phyloP scores from a whole-genome alignment of 2,113 vertebrate genomes.

The Anguilla japonica region DNA sequence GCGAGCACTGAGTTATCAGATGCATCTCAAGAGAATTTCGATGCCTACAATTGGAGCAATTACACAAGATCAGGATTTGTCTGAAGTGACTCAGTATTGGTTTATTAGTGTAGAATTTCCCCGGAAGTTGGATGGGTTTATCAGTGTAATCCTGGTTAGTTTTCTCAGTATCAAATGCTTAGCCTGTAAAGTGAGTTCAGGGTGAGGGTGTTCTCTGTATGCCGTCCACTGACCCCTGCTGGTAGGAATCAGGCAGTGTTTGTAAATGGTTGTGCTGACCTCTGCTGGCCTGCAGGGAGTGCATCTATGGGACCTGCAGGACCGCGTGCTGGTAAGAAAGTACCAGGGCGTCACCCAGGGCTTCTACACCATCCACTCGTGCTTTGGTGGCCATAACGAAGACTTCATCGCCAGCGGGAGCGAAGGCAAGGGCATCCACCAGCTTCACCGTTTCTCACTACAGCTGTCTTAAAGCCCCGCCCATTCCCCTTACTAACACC shows the following conservation, averaged over 20 bases:
- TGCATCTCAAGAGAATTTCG: no score
- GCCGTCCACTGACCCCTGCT: not conserved
- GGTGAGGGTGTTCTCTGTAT: not conserved
- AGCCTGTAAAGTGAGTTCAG: not conserved
- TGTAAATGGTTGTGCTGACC: not conserved
- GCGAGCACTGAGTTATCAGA: no score
- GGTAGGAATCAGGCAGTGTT: not conserved
- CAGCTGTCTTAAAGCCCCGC: not conserved
- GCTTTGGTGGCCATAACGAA: constrained; percentile 98
- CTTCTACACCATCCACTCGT: constrained; percentile 99
- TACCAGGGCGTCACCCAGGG: constrained; percentile 99
- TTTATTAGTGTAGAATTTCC: not conserved
- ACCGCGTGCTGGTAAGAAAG: constrained; percentile 98
- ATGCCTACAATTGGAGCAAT: no score
- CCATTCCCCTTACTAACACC: not conserved
- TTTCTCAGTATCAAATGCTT: no score
- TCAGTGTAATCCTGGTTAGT: not conserved
- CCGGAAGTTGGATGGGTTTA: not conserved
- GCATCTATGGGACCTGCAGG: constrained; percentile 99
- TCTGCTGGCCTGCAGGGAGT: constrained; percentile 78
- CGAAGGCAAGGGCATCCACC: constrained; percentile 77
- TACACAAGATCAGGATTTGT: no score
- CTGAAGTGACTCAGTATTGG: not conserved
- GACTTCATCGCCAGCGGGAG: constrained; percentile 98
- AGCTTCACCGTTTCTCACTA: not conserved